Evolutionary conservation across 2,797 vertebrate genomes (phyloP), one percentile per base, ranked within the genome.

Genomic region (Sparus aurata): DNA sequence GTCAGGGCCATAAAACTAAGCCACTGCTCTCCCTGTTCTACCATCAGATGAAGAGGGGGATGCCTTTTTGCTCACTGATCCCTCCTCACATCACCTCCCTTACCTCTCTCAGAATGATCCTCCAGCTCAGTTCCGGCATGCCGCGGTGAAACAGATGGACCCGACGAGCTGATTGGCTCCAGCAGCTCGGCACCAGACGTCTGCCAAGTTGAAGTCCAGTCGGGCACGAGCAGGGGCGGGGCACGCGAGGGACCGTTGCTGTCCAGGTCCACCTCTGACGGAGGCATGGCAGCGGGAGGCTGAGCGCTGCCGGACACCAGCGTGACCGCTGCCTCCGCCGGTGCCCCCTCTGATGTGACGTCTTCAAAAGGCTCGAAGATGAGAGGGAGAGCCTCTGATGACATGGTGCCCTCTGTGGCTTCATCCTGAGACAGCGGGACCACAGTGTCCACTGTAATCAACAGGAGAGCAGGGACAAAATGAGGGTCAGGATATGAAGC

Each of bases 341-440:
- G 61, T 12, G 65, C 69, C 55, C 75, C 87, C 53, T 93, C 91
- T 17, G 85, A 43, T 12, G 87, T 86, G 60, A 83, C 86, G 12
- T 95, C 94, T 59, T 95, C 95, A 27, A 91, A 80, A 1, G 95
- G 94, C 77, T 95, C 94, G 49, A 96, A 96, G 85, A 96, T 96
- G 80, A 96, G 92, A 63, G 95, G 95, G 18, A 95, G 92, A 11
- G 93, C 90, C 82, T 95, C 92, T 0, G 95, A 94, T 0, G 95
- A 95, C 94, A 95, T 95, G 54, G 93, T 95, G 43, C 90, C 91
- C 79, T 96, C 94, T 4, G 90, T 94, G 85, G 92, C 74, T 45
- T 92, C 88, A 43, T 94, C 94, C 82, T 92, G 92, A 70, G 92
- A 88, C 55, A 90, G 89, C 22, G 91, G 88, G 67, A 71, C 85